Percentiles rank a stretch among this genome's conserved stretches.
Evolutionary conservation across 2,797 vertebrate species (phyloP).

Genomic region (Urophycis tenuis): DNA sequence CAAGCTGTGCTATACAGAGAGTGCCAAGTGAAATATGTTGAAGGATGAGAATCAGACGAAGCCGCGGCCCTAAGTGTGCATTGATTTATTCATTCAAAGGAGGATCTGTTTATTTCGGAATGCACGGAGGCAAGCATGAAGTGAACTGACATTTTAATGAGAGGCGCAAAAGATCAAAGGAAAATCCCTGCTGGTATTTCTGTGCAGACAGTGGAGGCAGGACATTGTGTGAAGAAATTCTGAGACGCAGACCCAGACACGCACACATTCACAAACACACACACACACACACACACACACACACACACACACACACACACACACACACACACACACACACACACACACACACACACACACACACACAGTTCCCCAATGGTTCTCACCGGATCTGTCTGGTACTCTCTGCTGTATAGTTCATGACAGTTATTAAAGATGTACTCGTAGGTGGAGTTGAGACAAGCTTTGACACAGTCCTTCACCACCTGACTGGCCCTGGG

Average conservation of each 20-base stretch:
- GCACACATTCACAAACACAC: neutral
- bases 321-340: neutral
- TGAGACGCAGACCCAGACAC: conserved; percentile 1
- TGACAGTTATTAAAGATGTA: conserved; percentile 86
- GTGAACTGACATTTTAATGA: conserved; percentile 47
- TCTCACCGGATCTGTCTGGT: conserved; percentile 81
- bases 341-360: conserved; percentile 15
- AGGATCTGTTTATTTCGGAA: conserved; percentile 49
- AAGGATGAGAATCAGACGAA: conserved; percentile 47
- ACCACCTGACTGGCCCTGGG: conserved; percentile 83
- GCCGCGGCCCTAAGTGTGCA: conserved; percentile 44
- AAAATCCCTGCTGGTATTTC: conserved; percentile 35
- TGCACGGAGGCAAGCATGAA: conserved; percentile 41
- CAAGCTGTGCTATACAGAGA: neutral
- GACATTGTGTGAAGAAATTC: conserved; percentile 5
- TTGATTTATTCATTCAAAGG: conserved; percentile 62
- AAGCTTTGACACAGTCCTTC: conserved; percentile 83
- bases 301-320: conserved; percentile 5
- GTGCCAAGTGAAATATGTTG: conserved; percentile 8
- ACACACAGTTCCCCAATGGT: neutral
- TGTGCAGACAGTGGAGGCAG: conserved; percentile 36
- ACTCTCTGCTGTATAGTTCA: conserved; percentile 82
- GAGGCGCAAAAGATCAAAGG: conserved; percentile 27
- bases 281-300: conserved; percentile 10
- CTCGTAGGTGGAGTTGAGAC: conserved; percentile 83